Evolutionary conservation across 2,113 vertebrate species (phyloP).

Genomic region (Empidonax traillii): DNA sequence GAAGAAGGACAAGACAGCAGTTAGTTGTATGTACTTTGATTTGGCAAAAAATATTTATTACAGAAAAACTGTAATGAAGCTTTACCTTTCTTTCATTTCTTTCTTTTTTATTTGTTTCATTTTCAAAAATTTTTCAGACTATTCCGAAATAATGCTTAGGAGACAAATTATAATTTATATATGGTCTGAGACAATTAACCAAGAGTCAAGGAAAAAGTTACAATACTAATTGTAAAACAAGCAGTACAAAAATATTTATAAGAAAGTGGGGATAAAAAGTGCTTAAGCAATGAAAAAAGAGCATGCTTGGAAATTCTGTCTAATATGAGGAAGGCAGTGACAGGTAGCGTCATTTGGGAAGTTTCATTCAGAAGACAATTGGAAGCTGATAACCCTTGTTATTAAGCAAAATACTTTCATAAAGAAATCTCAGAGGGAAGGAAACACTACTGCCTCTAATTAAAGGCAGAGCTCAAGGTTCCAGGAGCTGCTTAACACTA

Average conservation of each 20-base stretch:
- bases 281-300: background rate
- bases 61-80: background rate
- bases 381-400: slow-evolving; percentile 26
- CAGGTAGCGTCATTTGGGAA: background rate
- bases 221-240: background rate
- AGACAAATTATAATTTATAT: background rate
- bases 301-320: background rate
- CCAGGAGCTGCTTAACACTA: slow-evolving; percentile 12
- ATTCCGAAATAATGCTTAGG: background rate
- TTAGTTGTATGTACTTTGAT: background rate
- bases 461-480: slow-evolving; percentile 21
- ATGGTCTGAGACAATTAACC: background rate
- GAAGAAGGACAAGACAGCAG: background rate
- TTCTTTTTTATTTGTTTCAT: background rate
- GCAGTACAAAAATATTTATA: background rate
- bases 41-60: background rate
- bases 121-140: background rate
- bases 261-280: background rate
- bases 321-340: background rate
- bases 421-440: slow-evolving; percentile 32
- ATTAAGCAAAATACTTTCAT: slow-evolving; percentile 4
- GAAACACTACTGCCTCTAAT: background rate
- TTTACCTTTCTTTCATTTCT: background rate
- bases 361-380: background rate
- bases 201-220: background rate